Percentiles rank a stretch among this genome's conserved stretches.
Conservation (phyloP, 2,888 invertebrate genomes). For the Oxytorus armatus region DNA sequence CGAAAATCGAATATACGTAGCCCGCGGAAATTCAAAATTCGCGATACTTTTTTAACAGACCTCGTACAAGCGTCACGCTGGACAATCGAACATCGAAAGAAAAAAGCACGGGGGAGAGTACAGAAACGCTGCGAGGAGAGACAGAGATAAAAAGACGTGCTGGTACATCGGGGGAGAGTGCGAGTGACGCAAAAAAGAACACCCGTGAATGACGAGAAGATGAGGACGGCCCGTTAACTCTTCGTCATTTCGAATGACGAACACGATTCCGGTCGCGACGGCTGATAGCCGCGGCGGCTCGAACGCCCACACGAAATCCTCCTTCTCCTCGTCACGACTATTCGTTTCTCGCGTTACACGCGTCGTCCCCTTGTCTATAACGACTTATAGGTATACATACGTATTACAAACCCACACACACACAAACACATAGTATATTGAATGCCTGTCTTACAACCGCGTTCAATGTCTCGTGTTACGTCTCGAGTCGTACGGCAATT, state of each 20-base stretch:
- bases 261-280: constrained; percentile 71
- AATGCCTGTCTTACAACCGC: constrained; percentile 49
- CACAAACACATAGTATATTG: constrained; percentile 16
- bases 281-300: constrained; percentile 64
- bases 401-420: constrained; percentile 19
- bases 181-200: constrained; percentile 34
- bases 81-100: constrained; percentile 52
- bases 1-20: too few relatives aligned
- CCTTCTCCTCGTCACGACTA: constrained; percentile 63
- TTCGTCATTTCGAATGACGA: constrained; percentile 73
- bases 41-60: too few relatives aligned
- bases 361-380: constrained; percentile 63
- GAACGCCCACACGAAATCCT: constrained; percentile 67
- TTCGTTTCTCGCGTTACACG: constrained; percentile 68
- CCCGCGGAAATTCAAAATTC: too few relatives aligned
- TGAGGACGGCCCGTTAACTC: constrained; percentile 68
- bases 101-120: constrained; percentile 30
- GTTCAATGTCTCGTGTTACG: constrained; percentile 61
- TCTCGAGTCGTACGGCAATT: constrained; percentile 60
- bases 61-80: constrained; percentile 25
- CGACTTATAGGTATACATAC: constrained; percentile 54
- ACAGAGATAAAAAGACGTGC: constrained; percentile 38
- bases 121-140: constrained; percentile 22
- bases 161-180: constrained; percentile 18
- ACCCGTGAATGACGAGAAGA: constrained; percentile 50